phyloP scores from a whole-genome alignment of 2,113 vertebrate species.

The Atractosteus spatula region DNA sequence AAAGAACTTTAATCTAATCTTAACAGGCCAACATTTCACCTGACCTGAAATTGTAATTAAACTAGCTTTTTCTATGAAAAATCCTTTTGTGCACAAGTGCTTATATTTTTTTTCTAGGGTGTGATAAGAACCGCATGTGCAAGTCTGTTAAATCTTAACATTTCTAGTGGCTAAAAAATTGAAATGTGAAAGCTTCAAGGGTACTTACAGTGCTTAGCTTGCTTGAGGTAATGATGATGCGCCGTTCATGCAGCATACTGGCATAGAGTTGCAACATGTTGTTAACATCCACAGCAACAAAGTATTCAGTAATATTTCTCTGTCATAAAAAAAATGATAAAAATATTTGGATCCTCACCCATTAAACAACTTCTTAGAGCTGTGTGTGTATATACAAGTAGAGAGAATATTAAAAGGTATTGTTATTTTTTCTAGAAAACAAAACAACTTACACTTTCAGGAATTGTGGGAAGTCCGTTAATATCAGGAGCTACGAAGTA shows the following conservation, averaged over 20 bases:
- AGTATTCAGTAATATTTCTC: constrained; percentile 98
- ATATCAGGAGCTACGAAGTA: constrained; percentile 95
- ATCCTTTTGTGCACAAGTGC: constrained; percentile 47
- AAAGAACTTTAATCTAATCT: constrained; percentile 57
- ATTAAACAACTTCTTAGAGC: no score
- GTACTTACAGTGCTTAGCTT: constrained; percentile 98
- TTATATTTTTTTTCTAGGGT: background rate
- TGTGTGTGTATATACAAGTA: no score
- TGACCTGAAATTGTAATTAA: constrained; percentile 63
- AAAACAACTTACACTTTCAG: constrained; percentile 89
- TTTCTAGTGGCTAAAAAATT: constrained; percentile 15
- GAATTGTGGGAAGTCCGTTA: constrained; percentile 94
- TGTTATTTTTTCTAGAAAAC: constrained; percentile 18
- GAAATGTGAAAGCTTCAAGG: constrained; percentile 29
- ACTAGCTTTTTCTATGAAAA: constrained; percentile 51
- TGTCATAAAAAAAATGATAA: constrained; percentile 59
- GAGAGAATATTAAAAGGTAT: background rate
- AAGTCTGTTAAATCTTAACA: background rate
- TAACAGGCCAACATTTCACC: constrained; percentile 37
- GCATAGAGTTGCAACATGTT: constrained; percentile 97
- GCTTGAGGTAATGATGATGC: constrained; percentile 92
- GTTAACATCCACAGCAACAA: constrained; percentile 95
- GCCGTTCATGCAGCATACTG: constrained; percentile 92
- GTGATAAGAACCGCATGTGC: background rate
- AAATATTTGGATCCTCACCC: no score